A percentile compares a stretch with the other conserved stretches of the same genome.
Conservation (phyloP, 2,888 invertebrate genomes). For the Hedya salicella region DNA sequence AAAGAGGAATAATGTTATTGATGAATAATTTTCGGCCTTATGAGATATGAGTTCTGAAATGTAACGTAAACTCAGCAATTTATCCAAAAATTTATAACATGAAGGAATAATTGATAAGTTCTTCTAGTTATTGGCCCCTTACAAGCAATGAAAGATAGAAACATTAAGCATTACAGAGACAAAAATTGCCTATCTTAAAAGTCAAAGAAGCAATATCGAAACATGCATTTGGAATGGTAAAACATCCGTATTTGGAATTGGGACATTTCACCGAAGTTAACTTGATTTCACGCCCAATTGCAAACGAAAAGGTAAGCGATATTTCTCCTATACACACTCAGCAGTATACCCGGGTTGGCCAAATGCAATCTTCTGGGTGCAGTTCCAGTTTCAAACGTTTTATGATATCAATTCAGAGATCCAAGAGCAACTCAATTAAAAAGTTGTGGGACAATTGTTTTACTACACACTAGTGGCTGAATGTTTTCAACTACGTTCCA, state of each 20-base stretch:
- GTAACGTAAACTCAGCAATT: too few species aligned
- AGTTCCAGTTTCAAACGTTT: conserved; percentile 17
- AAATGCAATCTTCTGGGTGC: conserved; percentile 38
- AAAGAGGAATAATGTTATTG: too few species aligned
- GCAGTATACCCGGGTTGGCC: conserved; percentile 11
- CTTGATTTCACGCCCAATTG: conserved; percentile 54
- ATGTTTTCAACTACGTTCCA: neutral
- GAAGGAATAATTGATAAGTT: too few species aligned
- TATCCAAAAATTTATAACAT: too few species aligned
- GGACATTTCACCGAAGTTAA: conserved; percentile 55
- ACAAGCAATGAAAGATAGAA: too few species aligned
- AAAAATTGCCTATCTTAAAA: neutral
- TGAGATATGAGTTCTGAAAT: too few species aligned
- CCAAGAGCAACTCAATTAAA: conserved; percentile 4
- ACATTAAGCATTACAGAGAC: neutral
- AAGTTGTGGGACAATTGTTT: neutral
- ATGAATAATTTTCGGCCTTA: too few species aligned
- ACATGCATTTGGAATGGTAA: conserved; percentile 24
- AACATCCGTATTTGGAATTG: conserved; percentile 42
- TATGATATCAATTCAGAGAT: conserved; percentile 20
- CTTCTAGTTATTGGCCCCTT: too few species aligned
- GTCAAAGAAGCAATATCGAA: conserved; percentile 2
- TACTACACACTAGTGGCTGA: neutral
- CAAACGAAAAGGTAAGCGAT: conserved; percentile 42
- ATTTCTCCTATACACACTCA: conserved; percentile 24